A percentile compares a stretch with the other conserved stretches of the same genome.
Evolutionary conservation across 2,797 vertebrate genomes (phyloP).

Genomic region (Protosalanx chinensis): DNA sequence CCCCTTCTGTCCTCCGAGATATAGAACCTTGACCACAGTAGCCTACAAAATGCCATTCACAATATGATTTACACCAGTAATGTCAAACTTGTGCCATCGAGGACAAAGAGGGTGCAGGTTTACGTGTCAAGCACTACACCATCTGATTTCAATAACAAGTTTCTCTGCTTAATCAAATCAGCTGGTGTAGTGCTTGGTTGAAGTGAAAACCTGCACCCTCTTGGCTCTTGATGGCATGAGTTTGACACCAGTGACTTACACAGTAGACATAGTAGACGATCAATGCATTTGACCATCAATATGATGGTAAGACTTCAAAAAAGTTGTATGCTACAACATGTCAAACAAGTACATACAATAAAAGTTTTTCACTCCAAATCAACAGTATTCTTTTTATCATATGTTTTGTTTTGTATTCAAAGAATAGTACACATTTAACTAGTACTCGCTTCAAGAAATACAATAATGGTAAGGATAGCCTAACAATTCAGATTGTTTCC

Average conservation of each 20-base stretch:
- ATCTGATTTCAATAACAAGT: too few relatives aligned
- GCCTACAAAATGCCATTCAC: not conserved
- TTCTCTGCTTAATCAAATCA: too few relatives aligned
- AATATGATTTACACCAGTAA: not conserved
- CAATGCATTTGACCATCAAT: constrained; percentile 15
- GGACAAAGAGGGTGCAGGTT: too few relatives aligned
- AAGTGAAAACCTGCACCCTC: too few relatives aligned
- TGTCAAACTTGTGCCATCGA: too few relatives aligned
- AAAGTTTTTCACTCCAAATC: not conserved
- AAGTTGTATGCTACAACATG: constrained; percentile 4
- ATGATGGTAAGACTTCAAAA: constrained; percentile 1
- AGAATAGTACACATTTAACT: not conserved
- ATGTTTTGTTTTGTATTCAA: not conserved
- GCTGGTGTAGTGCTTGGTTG: too few relatives aligned
- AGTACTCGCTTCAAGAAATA: not conserved
- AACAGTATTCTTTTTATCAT: too few relatives aligned
- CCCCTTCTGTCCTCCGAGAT: not conserved
- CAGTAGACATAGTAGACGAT: not conserved
- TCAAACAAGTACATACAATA: not conserved
- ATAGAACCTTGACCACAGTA: not conserved
- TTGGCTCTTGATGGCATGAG: too few relatives aligned
- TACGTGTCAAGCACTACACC: too few relatives aligned
- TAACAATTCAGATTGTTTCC: not conserved
- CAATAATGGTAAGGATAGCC: not conserved
- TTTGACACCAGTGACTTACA: too few relatives aligned